Conservation (phyloP, 2,113 vertebrate genomes). For the Pantherophis guttatus region DNA sequence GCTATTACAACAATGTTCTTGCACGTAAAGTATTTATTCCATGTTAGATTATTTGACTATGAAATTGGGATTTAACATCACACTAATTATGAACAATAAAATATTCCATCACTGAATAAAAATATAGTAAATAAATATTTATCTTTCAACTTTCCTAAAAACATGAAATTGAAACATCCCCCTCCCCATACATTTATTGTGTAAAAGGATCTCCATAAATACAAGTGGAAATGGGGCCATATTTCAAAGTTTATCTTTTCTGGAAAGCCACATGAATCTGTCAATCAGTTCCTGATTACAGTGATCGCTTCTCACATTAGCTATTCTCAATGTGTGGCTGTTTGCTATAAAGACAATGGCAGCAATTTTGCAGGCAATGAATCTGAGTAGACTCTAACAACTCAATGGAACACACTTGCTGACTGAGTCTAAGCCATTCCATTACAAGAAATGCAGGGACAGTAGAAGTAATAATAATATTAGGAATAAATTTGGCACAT, state of each 20-base stretch:
- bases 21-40: background rate
- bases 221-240: background rate
- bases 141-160: background rate
- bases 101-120: background rate
- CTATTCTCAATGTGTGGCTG: background rate
- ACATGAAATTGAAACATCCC: background rate
- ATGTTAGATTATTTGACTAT: background rate
- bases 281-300: background rate
- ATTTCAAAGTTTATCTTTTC: background rate
- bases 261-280: background rate
- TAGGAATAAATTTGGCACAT: background rate
- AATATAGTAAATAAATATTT: background rate
- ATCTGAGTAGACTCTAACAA: background rate
- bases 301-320: background rate
- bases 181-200: background rate
- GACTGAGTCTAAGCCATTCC: background rate
- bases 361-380: background rate
- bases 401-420: background rate
- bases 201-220: background rate
- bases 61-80: background rate
- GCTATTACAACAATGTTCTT: conserved; percentile 1
- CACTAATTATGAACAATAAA: background rate
- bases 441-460: background rate
- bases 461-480: background rate
- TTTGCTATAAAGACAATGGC: background rate